Evolutionary conservation across 2,888 invertebrate genomes (phyloP).

Genomic region (Thecocarcelia acutangulata): DNA sequence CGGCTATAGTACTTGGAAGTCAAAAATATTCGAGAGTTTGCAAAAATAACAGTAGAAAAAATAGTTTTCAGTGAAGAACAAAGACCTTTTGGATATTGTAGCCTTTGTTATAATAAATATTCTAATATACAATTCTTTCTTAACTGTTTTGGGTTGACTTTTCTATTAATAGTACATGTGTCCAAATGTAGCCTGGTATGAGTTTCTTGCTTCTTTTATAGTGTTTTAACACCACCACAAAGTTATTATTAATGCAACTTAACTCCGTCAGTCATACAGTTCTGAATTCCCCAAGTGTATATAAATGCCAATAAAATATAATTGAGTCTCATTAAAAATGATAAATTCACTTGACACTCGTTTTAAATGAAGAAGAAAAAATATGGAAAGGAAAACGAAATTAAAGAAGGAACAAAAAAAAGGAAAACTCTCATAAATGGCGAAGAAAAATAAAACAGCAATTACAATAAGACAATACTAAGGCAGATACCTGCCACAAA

Average conservation of each 20-base stretch:
- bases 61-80: too few relatives aligned
- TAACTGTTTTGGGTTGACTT: too few relatives aligned
- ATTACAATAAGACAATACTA: neutral
- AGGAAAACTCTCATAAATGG: neutral
- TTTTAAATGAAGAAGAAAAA: conserved; percentile 34
- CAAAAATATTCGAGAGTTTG: too few relatives aligned
- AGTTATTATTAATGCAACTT: conserved; percentile 42
- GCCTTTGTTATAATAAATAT: too few relatives aligned
- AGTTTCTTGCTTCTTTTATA: neutral
- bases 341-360: conserved; percentile 65
- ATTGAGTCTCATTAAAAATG: conserved; percentile 70
- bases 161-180: too few relatives aligned
- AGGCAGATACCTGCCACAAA: neutral
- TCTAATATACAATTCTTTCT: too few relatives aligned
- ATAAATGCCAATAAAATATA: conserved; percentile 65
- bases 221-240: neutral
- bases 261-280: conserved; percentile 6
- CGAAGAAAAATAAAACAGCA: neutral
- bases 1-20: too few relatives aligned
- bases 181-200: too few relatives aligned
- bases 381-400: neutral
- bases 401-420: neutral
- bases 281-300: conserved; percentile 49
- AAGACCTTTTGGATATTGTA: too few relatives aligned
- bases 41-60: too few relatives aligned